Percentiles rank a stretch among this genome's conserved stretches.
These are phyloP conservation scores for Porites lutea DNA, from an alignment of 64 coral and sea anemone species.

Conservation along the genomic window DNA sequence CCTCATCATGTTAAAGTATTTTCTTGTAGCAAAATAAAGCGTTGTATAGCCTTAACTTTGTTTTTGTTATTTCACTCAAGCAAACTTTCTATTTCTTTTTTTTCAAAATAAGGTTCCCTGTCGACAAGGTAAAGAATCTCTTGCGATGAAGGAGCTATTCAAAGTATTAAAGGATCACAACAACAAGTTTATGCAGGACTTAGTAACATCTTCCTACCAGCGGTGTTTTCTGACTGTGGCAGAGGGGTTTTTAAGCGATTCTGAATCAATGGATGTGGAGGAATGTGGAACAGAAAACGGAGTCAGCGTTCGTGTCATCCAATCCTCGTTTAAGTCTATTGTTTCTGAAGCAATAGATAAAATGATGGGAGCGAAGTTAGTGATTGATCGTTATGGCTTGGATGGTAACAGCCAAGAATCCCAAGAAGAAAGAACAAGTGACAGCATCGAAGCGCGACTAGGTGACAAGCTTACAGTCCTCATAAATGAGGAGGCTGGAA, in stretches of 20 bases:
- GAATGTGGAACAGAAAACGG: neutral
- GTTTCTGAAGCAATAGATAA: neutral
- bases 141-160: neutral
- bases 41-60: neutral
- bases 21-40: no score
- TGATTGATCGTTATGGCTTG: constrained; percentile 3
- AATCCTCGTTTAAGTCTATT: neutral
- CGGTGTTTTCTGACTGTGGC: neutral
- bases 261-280: neutral
- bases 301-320: neutral
- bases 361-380: neutral
- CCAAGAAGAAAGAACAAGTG: neutral
- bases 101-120: no score
- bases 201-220: neutral
- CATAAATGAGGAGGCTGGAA: neutral
- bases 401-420: neutral
- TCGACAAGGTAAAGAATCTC: neutral
- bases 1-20: no score
- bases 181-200: neutral
- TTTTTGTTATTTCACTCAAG: neutral
- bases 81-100: no score
- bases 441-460: neutral
- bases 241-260: neutral
- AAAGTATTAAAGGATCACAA: constrained; percentile 2
- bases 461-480: neutral